Base-by-base conservation (phyloP, 1,140 invertebrate species). In the Drosophila tropicalis region DNA sequence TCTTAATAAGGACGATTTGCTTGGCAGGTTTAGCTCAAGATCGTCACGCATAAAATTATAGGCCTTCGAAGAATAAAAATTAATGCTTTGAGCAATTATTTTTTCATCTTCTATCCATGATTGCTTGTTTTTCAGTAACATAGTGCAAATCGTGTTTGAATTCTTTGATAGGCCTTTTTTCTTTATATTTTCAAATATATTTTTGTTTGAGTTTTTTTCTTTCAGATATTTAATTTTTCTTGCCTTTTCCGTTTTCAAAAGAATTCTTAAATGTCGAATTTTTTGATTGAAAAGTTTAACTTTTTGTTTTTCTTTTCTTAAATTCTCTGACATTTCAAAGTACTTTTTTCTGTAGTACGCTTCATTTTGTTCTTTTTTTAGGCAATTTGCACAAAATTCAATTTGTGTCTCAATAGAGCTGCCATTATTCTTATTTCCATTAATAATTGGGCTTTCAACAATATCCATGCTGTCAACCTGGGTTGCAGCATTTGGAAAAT, bases 41-140 rank as follows among this genome's bases (percentile, higher is more conserved):
- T 57, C 55, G 29, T 57, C 55, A 29, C 55, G 13, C 55, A 57
- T 58, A 58, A 58, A 58, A 58, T 36, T 58, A 29, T 58, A 58
- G 25, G 55, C 55, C 13, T 29, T 36, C 13, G 56, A 29, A 58
- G 56, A 58, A 58, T 58, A 58, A 22, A 22, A 22, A 22, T 22
- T 22, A 22, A 57, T 57, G 32, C 55, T 57, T 57, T 57, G 55
- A 34, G 56, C 56, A 58, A 61, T 40, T 55, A 55, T 12, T 55
- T 55, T 55, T 55, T 55, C 51, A 12, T 55, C 51, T 13, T 55
- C 51, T 29, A 29, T 12, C 51, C 51, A 55, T 5, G 22, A 55
- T 12, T 55, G 19, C 51, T 55, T 55, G 9, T 55, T 54, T 10
- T 54, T 54, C 5, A 54, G 0, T 22, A 54, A 10, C 51, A 54